These are phyloP conservation scores for Nomia melanderi DNA, from an alignment of 1,140 invertebrate species.

Conservation along the genomic window DNA sequence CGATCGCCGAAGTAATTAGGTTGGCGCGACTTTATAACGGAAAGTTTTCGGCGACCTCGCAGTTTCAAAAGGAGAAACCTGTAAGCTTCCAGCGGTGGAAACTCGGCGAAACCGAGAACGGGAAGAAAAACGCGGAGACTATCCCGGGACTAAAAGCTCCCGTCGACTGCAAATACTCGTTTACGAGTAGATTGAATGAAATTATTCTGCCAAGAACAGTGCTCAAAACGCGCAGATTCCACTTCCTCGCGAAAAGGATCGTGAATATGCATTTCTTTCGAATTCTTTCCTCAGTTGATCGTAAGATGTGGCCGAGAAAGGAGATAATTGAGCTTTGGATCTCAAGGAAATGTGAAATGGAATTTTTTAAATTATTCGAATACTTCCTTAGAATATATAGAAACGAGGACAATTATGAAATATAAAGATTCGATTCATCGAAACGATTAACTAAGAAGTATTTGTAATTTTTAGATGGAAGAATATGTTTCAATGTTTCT, in stretches of 20 bases:
- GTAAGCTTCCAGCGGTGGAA: neutral
- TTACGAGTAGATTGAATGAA: neutral
- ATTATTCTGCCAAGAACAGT: neutral
- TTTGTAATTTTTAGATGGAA: too few species aligned
- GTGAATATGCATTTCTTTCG: neutral
- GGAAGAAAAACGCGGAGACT: neutral
- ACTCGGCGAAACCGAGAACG: neutral
- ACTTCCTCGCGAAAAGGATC: neutral
- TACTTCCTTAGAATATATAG: too few species aligned
- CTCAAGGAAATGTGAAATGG: too few species aligned
- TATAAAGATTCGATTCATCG: too few species aligned
- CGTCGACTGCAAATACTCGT: neutral
- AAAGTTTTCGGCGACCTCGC: neutral
- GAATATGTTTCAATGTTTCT: too few species aligned
- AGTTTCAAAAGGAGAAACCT: neutral
- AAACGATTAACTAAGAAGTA: too few species aligned
- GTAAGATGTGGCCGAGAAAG: neutral
- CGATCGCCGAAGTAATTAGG: conserved; percentile 3
- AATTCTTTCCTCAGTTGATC: neutral
- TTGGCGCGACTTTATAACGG: conserved; percentile 19
- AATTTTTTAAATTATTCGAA: too few species aligned
- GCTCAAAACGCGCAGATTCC: neutral
- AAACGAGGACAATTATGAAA: too few species aligned
- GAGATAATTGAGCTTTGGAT: neutral
- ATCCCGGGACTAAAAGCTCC: neutral